Evolutionary conservation across 2,888 invertebrate species (phyloP).

Genomic region (Cerastis leucographa): DNA sequence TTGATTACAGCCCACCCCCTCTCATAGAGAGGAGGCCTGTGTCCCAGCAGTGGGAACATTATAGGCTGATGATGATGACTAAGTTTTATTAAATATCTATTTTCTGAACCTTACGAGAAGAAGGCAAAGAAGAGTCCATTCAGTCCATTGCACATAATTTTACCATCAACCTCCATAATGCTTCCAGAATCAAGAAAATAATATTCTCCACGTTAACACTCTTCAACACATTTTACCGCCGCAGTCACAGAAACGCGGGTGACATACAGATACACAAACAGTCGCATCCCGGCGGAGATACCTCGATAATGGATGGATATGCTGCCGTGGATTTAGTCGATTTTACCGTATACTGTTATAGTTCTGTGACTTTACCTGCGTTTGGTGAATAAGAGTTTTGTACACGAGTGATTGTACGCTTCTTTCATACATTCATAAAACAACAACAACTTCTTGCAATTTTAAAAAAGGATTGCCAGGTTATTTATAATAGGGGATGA

Average conservation of each 20-base stretch:
- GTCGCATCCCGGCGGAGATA: conserved; percentile 28
- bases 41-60: too few relatives aligned
- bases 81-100: neutral
- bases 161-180: neutral
- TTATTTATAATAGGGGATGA: too few relatives aligned
- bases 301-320: conserved; percentile 33
- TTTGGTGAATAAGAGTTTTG: neutral
- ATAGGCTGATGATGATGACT: neutral
- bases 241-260: conserved; percentile 11
- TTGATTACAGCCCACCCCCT: too few relatives aligned
- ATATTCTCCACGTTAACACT: neutral
- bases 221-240: conserved; percentile 10
- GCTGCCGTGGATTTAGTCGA: conserved; percentile 21
- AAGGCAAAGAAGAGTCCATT: too few relatives aligned
- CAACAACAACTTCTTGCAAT: too few relatives aligned
- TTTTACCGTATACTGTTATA: conserved; percentile 14
- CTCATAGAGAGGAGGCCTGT: too few relatives aligned
- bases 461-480: too few relatives aligned
- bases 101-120: neutral
- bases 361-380: neutral
- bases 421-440: neutral
- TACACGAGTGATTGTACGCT: neutral
- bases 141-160: neutral
- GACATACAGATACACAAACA: conserved; percentile 31
- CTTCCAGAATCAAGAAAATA: neutral